Percentiles rank a stretch among this genome's conserved stretches.
Conservation (phyloP, 1,140 invertebrate genomes). For the Leptinotarsa lineolata region DNA sequence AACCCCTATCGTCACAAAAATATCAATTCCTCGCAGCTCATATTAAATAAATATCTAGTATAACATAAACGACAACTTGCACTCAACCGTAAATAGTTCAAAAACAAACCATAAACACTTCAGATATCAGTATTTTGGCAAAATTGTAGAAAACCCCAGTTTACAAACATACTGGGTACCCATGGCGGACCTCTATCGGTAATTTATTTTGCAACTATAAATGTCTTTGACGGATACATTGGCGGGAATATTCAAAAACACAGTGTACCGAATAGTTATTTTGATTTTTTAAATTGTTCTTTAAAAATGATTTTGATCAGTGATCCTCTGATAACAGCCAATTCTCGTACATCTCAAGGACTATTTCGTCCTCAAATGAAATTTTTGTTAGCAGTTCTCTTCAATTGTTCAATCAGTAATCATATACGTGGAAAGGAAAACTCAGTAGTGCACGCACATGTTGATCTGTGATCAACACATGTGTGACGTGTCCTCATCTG, state of each 20-base stretch:
- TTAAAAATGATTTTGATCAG: too few relatives aligned
- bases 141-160: constrained; percentile 53
- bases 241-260: constrained; percentile 10
- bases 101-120: constrained; percentile 32
- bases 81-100: constrained; percentile 27
- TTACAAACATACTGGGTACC: constrained; percentile 53
- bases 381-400: too few relatives aligned
- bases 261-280: background rate
- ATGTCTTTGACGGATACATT: background rate
- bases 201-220: constrained; percentile 17
- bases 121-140: constrained; percentile 44
- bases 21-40: constrained; percentile 30
- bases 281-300: too few relatives aligned
- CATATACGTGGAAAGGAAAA: too few relatives aligned
- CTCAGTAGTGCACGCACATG: too few relatives aligned
- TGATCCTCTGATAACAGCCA: too few relatives aligned
- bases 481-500: too few relatives aligned
- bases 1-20: constrained; percentile 49
- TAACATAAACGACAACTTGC: constrained; percentile 21
- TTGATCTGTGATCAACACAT: too few relatives aligned
- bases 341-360: too few relatives aligned
- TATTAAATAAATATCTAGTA: constrained; percentile 35
- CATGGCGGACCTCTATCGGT: constrained; percentile 31
- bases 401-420: too few relatives aligned
- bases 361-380: too few relatives aligned